Evolutionary conservation across 1,140 invertebrate genomes (phyloP).

Genomic region (Lineus longissimus): DNA sequence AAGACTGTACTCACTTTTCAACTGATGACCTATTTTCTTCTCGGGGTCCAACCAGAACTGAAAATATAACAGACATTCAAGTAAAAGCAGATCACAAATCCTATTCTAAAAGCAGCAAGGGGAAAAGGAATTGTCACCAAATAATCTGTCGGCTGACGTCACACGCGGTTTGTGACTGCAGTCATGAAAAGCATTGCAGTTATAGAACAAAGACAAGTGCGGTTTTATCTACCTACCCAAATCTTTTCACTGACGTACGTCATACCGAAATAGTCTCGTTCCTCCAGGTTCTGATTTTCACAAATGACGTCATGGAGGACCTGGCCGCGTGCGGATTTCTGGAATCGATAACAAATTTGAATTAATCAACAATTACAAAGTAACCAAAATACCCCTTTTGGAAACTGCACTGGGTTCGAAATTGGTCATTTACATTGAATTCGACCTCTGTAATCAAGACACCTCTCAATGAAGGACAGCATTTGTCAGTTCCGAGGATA

Average conservation of each 20-base stretch:
- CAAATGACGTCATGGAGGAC: slow-evolving; percentile 85
- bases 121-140: neutral
- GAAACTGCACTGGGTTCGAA: too few species aligned
- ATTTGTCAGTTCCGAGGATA: too few species aligned
- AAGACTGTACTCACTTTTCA: slow-evolving; percentile 67
- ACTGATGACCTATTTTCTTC: slow-evolving; percentile 79
- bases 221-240: slow-evolving; percentile 58
- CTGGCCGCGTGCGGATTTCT: slow-evolving; percentile 85
- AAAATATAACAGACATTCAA: slow-evolving; percentile 8
- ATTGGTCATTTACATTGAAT: too few species aligned
- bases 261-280: slow-evolving; percentile 94
- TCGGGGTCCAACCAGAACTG: slow-evolving; percentile 84
- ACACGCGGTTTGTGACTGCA: too few species aligned
- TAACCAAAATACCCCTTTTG: slow-evolving; percentile 5
- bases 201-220: too few species aligned
- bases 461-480: too few species aligned
- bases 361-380: slow-evolving; percentile 20
- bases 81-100: too few species aligned
- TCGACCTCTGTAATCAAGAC: too few species aligned
- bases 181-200: too few species aligned
- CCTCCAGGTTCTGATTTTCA: slow-evolving; percentile 80
- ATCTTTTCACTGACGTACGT: slow-evolving; percentile 76
- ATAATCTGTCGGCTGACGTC: too few species aligned
- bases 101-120: too few species aligned
- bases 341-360: slow-evolving; percentile 48